Evolutionary conservation across 2,113 vertebrate species (phyloP).

Genomic region (Cromileptes altivelis): DNA sequence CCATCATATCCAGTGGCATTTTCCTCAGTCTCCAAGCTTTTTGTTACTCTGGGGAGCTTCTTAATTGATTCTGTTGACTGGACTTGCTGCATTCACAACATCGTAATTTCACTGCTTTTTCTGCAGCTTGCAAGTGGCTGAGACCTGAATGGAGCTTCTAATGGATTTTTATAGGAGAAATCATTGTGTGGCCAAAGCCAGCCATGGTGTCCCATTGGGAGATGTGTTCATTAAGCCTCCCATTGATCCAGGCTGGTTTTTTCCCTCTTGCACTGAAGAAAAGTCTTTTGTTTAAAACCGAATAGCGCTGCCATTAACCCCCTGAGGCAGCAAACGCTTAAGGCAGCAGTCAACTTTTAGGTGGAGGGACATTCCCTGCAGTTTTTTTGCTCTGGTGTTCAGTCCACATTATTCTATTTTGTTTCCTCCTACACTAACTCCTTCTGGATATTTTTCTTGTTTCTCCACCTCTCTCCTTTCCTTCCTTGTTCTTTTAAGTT

Average conservation of each 20-base stretch:
- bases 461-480: constrained; percentile 47
- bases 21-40: neutral
- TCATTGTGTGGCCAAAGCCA: constrained; percentile 53
- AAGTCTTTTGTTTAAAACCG: constrained; percentile 60
- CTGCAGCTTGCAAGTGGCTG: constrained; percentile 44
- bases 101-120: constrained; percentile 32
- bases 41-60: constrained; percentile 25
- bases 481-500: constrained; percentile 53
- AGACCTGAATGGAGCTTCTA: constrained; percentile 46
- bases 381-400: constrained; percentile 49
- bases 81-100: constrained; percentile 36
- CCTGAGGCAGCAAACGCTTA: constrained; percentile 54
- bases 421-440: constrained; percentile 52
- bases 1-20: constrained; percentile 24
- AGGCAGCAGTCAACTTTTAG: constrained; percentile 60
- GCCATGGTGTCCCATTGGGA: constrained; percentile 55
- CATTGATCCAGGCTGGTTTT: constrained; percentile 72
- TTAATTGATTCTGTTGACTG: constrained; percentile 54
- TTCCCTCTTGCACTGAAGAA: constrained; percentile 51
- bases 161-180: constrained; percentile 73
- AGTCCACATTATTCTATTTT: constrained; percentile 41
- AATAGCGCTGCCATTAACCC: constrained; percentile 40
- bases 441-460: constrained; percentile 60
- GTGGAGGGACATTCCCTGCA: constrained; percentile 40
- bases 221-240: constrained; percentile 69